Conservation (phyloP, 2,113 vertebrate genomes). For the Garra rufa region DNA sequence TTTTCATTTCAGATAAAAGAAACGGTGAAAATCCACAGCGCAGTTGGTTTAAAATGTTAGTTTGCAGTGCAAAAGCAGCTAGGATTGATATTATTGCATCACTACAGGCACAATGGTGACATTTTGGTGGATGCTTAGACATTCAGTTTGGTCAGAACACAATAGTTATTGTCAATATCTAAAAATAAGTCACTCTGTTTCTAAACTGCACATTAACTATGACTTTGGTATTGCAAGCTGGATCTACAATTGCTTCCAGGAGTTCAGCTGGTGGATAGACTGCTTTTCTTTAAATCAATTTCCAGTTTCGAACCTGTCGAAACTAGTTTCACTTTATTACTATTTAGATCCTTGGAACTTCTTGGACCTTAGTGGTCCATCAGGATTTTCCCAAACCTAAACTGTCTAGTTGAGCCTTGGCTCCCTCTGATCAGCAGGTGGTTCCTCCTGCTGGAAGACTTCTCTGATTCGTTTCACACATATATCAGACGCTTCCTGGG, state of each 20-base stretch:
- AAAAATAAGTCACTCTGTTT: not conserved
- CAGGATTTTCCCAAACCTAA: not conserved
- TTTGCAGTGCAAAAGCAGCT: not conserved
- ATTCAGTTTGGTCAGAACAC: conserved; percentile 10
- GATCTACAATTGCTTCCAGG: not conserved
- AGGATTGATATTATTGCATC: conserved; percentile 3
- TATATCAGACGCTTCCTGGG: conserved; percentile 72
- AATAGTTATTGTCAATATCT: not conserved
- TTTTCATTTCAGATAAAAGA: not conserved
- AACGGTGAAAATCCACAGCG: not conserved
- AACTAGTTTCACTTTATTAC: not conserved
- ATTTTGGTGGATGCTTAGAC: not conserved
- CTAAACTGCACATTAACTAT: not conserved
- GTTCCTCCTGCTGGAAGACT: conserved; percentile 66
- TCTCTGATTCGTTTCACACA: conserved; percentile 79
- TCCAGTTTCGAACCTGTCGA: not conserved
- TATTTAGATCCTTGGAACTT: not conserved
- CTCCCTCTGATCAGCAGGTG: not conserved
- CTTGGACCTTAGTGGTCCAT: not conserved
- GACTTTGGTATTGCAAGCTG: not conserved
- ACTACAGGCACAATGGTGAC: conserved; percentile 14
- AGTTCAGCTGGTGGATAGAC: not conserved
- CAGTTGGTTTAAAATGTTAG: not conserved
- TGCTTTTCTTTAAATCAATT: not conserved
- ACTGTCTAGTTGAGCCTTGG: conserved; percentile 25